Evolutionary conservation across 2,888 invertebrate genomes (phyloP), one percentile per base, ranked within the genome.

Genomic region (Conistra vaccinii): DNA sequence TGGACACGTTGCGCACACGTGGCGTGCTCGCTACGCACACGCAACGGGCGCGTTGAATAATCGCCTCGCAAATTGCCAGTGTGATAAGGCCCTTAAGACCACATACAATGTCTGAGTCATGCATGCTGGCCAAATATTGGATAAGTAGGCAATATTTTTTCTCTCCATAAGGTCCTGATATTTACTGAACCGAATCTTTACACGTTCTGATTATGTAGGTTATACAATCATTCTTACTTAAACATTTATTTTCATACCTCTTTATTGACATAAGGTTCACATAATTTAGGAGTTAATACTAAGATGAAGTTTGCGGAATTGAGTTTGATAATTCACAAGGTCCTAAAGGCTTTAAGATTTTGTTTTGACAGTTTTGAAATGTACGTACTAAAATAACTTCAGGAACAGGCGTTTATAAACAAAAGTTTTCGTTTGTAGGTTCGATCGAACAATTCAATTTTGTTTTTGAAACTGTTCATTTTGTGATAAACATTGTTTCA

Each of bases 311-410:
- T 57, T 20, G n/a, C 26, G 32, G 42, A 35, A 58, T 63, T 53
- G 35, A 48, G 53, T 58, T 58, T 45, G 35, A 61, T 55, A 72
- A 80, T 55, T 39, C 17, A n/a, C 48, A 20, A 62, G 42, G 26
- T 20, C 26, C 14, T 42, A 29, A 29, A 39, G 17, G 39, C 20
- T 39, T 68, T 32, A 60, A 60, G 23, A 63, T 42, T 68, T 60
- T 45, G 67, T 79, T 79, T 63, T 75, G 68, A 42, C 75, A 74
- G 78, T 74, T 79, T 51, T 17, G 53, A 79, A 65, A 29, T 81
- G 35, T 45, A 48, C 60, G 35, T 45, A 48, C 60, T 60, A 29
- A 35, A 73, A 65, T 35, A 67, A 62, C 42, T 67, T 74, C 57
- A 48, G 26, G 23, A 67, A 45, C 67, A 73, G 67, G n/a, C 51